phyloP scores from a whole-genome alignment of 64 coral and sea anemone species.

The Stylophora pistillata region DNA sequence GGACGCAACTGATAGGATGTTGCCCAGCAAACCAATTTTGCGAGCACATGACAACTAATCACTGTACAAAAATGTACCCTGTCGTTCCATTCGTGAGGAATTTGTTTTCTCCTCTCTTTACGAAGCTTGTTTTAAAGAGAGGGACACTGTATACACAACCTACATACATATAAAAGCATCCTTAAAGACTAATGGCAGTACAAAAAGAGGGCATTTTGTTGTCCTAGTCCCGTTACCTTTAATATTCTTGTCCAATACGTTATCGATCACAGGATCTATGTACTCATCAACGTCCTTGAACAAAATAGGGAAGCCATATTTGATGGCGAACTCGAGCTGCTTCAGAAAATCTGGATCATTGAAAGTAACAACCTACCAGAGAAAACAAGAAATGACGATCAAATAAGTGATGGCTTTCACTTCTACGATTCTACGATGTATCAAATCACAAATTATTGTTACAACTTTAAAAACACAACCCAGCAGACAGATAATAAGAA shows the following conservation, averaged over 20 bases:
- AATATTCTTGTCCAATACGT: constrained; percentile 97
- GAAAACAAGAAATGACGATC: not conserved
- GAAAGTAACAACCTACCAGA: constrained; percentile 84
- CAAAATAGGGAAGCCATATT: constrained; percentile 98
- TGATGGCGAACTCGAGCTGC: constrained; percentile 95
- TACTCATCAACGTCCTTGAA: constrained; percentile 99
- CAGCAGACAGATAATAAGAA: not conserved
- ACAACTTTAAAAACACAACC: not conserved
- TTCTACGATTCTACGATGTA: too few relatives aligned
- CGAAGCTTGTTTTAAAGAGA: too few relatives aligned
- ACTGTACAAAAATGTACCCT: too few relatives aligned
- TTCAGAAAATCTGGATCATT: constrained; percentile 99
- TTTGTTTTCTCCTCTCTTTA: too few relatives aligned
- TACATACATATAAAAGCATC: not conserved
- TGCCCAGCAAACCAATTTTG: too few relatives aligned
- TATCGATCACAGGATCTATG: constrained; percentile 99
- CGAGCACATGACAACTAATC: too few relatives aligned
- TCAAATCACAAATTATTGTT: too few relatives aligned
- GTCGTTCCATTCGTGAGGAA: too few relatives aligned
- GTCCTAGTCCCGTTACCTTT: constrained; percentile 49
- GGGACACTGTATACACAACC: too few relatives aligned
- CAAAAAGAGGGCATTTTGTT: not conserved
- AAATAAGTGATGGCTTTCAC: not conserved
- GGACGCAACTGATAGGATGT: too few relatives aligned
- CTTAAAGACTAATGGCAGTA: not conserved